Evolutionary conservation across 2,797 vertebrate species (phyloP), one percentile per base, ranked within the genome.

Genomic region (Mareca strepera): DNA sequence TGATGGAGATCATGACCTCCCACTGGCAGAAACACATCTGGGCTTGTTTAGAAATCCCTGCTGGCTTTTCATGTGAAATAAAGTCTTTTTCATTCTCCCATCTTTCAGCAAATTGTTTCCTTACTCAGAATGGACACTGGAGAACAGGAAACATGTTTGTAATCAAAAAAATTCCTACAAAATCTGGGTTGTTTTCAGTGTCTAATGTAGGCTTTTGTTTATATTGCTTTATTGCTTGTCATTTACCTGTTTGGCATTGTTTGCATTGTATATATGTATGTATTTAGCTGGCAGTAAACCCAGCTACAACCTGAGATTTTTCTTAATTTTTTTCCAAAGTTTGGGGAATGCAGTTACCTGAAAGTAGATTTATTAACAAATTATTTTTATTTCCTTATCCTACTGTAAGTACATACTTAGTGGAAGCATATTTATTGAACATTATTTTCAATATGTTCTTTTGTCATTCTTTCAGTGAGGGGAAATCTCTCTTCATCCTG

Each of bases 31-130:
- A 92, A 48, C 62, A 82, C 82, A 93, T 87, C 88, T 96, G 88
- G 85, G 58, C 78, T 91, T 86, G 63, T 82, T 94, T 85, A 79
- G 86, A 94, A 91, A 86, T 70, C 81, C 35, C 73, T 53, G 46
- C 43, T 93, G n/a, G 23, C 68, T 90, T 94, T 88, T 88, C 76
- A 39, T 74, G 53, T 78, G 63, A 66, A 93, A 82, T 80, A 72
- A 95, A 94, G 64, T 80, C 46, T 48, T 86, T 94, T 87, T 91
- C 72, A 55, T 82, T 95, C 59, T 86, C 46, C 35, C 69, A 74
- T 88, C 85, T 96, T 94, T 83, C 73, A 87, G 75, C 85, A 90
- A 70, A 70, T 75, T 67, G 58, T 91, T 96, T 89, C 63, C 44
- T 60, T 92, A 37, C 33, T 86, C 55, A 52, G 62, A 93, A 55